Base-by-base conservation (phyloP, 2,888 invertebrate genomes). In the Leptinotarsa tumamoca region DNA sequence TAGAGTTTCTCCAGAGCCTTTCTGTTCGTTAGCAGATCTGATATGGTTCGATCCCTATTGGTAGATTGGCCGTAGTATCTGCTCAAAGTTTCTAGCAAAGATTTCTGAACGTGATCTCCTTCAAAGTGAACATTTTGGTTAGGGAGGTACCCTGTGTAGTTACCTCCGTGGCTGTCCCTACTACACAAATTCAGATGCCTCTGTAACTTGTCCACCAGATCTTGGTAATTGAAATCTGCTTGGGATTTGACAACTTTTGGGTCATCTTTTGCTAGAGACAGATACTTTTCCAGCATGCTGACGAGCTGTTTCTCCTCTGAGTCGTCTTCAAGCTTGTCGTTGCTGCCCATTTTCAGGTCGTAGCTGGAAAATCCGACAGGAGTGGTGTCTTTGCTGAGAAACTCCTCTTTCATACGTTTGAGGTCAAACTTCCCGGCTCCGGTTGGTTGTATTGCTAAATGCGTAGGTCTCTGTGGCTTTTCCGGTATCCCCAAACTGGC, bases 1-100 rank as follows among this genome's bases (percentile, higher is more conserved):
- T 94, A 94, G 50, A 94, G 89, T 86, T 92, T 93, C 86, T 94
- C 94, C 71, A 95, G 89, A 43, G 94, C 90, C 84, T 92, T 93
- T 82, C 94, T 91, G 86, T 95, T 93, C 14, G 93, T 93, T 71
- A 95, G 88, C 70, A 95, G 90, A 83, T 94, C 93, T 71, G 93
- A 93, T 81, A 95, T 93, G 74, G 94, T 92, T 86, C 91, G 91
- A 79, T 94, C 93, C 74, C 93, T 90, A 83, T 92, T 93, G 0
- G 91, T 89, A 17, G 92, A 91, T 80, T 92, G 91, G 79, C 92
- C 90, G 85, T 93, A 94, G 84, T 94, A 93, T 78, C 94, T 90
- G 81, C 92, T 90, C 18, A 94, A 88, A 10, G 93, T 93, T 81
- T 94, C 94, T 74, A 92, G 87, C 77, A 94, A 86, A 33, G 91